phyloP scores from a whole-genome alignment of 2,113 vertebrate species.

The Atherinomorus stipes region DNA sequence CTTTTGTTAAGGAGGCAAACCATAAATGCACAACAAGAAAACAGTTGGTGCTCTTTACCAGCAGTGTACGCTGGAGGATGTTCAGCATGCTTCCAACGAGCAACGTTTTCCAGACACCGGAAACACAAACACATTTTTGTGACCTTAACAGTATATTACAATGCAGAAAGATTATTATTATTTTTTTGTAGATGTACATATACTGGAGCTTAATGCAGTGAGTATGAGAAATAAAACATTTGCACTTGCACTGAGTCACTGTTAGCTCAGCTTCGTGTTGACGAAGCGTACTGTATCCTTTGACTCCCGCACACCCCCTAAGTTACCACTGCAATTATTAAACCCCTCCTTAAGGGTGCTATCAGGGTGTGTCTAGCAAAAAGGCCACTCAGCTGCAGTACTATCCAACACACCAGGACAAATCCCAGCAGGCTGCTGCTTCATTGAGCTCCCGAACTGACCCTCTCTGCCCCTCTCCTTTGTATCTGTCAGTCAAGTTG shows the following conservation, averaged over 20 bases:
- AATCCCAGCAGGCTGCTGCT: not conserved
- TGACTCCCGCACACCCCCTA: not conserved
- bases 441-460: not conserved
- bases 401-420: not conserved
- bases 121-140: not conserved
- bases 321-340: not conserved
- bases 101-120: not conserved
- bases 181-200: not conserved
- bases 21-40: too few species aligned
- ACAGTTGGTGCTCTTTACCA: too few species aligned
- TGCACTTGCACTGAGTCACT: not conserved
- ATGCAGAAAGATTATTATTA: too few species aligned
- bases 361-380: not conserved
- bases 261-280: not conserved
- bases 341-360: not conserved
- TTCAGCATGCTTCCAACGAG: not conserved
- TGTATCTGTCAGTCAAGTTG: not conserved
- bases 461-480: not conserved
- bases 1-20: too few species aligned
- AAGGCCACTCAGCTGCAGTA: not conserved
- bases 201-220: not conserved
- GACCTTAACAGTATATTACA: too few species aligned
- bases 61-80: too few species aligned
- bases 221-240: not conserved
- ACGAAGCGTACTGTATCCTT: not conserved